Base-by-base conservation (phyloP, 2,113 vertebrate genomes). In the Theristicus caerulescens region DNA sequence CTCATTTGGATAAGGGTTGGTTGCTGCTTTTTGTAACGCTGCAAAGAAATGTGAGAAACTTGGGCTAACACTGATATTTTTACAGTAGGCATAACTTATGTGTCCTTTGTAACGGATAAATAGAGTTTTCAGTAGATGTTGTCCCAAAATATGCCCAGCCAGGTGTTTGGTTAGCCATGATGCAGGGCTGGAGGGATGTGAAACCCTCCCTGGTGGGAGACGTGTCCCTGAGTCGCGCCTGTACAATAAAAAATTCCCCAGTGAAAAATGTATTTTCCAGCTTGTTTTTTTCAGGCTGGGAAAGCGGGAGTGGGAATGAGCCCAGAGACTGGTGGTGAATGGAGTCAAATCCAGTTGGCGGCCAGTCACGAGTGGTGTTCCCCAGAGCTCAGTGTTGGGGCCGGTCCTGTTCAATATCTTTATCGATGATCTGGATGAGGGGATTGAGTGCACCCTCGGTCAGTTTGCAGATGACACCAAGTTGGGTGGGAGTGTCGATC, bases 201-300 rank as follows among this genome's bases (percentile, higher is more conserved):
- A 66, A 81, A 38, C 32, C 7, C 24, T 49, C 31, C 36, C 25
- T 34, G 54, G 15, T 15, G 10, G 54, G 57, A 76, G 14, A 8
- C n/a, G 6, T 0, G 9, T 26, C 26, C 17, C 10, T 55, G 34
- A n/a, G 44, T 34, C 6, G 34, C 0, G 0, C 11, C 62, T 16
- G 11, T 31, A 27, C 11, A 59, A 40, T 44, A 46, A 13, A 18
- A 67, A 34, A 6, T 18, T 79, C 14, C 14, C 10, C 32, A 13
- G 16, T 44, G 44, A 69, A 85, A 93, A 69, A 40, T 36, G 10
- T 36, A 2, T 84, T 83, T 87, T 47, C 67, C 6, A 1, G 27
- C 32, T 67, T 69, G 44, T 21, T 64, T 76, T 76, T 62, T 78
- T 59, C 49, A n/a, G 49, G 24, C 36, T 55, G 32, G 59, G n/a